Evolutionary conservation across 2,113 vertebrate genomes (phyloP), one percentile per base, ranked within the genome.

Genomic region (Pelecanoides urinatrix): DNA sequence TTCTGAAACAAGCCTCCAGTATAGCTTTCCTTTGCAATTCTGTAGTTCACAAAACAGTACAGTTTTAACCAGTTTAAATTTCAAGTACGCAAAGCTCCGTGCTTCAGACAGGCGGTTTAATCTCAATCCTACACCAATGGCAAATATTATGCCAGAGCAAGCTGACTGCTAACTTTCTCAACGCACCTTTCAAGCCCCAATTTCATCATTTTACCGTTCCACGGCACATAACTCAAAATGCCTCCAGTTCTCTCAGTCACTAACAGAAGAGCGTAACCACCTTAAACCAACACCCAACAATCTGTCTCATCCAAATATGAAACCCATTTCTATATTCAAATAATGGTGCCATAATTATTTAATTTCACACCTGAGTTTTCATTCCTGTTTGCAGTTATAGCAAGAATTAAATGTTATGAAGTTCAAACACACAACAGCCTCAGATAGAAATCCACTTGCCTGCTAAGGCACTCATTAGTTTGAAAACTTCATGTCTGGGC

Each of bases 401-500:
- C 34, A 81, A 80, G 68, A 92, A 95, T 47, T 56, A 84, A 81
- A 63, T 44, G 19, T 72, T 81, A 44, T 8, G 13, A 92, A 92
- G 79, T 75, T 84, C 80, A 96, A 90, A 89, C 61, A 36, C 38
- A 72, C 61, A 83, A 45, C 15, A 92, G 86, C 79, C 73, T 94
- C 86, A 49, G 91, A 86, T 2, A 95, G 63, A 95, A 95, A 93
- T 75, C 61, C 62, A 89, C 55, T 88, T 93, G 93, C 81, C 38
- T 42, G 62, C 73, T 89, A 88, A 86, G 67, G 92, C 71, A 74
- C 50, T 90, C 86, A 83, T 93, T 85, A 93, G 52, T 17, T 68
- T 61, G 87, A 61, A 80, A 63, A 38, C 47, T 93, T 96, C 94
- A 89, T 91, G 92, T 91, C 88, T 84, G 88, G 78, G 75, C 88